A percentile compares a stretch with the other conserved stretches of the same genome.
Conservation (phyloP, 2,797 vertebrate species). For the Hoplostethus mediterraneus region DNA sequence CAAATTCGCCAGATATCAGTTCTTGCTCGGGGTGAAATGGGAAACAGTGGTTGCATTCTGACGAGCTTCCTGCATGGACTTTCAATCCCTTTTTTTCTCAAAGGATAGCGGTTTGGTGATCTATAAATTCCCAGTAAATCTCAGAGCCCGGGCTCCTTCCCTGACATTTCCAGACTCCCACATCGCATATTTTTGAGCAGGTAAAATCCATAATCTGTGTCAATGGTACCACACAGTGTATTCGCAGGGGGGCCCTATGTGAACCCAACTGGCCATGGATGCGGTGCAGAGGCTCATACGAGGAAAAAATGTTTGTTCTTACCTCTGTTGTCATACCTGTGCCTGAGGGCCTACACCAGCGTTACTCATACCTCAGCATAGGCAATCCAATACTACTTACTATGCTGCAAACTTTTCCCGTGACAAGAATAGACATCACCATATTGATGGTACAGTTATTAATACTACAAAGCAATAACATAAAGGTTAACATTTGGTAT, state of each 20-base stretch:
- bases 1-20: conserved; percentile 83
- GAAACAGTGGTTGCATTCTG: conserved; percentile 81
- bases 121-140: conserved; percentile 86
- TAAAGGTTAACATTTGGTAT: conserved; percentile 5
- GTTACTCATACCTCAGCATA: conserved; percentile 73
- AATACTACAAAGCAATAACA: conserved; percentile 3
- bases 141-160: conserved; percentile 75
- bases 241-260: conserved; percentile 67
- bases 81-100: conserved; percentile 59
- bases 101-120: conserved; percentile 78
- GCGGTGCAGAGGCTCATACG: conserved; percentile 74
- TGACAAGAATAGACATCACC: conserved; percentile 27
- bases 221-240: conserved; percentile 84
- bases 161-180: conserved; percentile 85
- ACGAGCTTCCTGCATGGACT: conserved; percentile 68
- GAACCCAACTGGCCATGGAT: conserved; percentile 75
- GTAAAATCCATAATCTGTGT: conserved; percentile 88
- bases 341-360: conserved; percentile 70
- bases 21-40: conserved; percentile 80
- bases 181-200: conserved; percentile 85
- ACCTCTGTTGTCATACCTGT: conserved; percentile 75
- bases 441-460: conserved; percentile 54
- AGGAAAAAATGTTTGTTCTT: conserved; percentile 83
- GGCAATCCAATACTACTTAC: conserved; percentile 67
- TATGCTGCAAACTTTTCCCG: conserved; percentile 30